Evolutionary conservation across 1,140 invertebrate species (phyloP), one percentile per base, ranked within the genome.

Genomic region (Drosophila athabasca): DNA sequence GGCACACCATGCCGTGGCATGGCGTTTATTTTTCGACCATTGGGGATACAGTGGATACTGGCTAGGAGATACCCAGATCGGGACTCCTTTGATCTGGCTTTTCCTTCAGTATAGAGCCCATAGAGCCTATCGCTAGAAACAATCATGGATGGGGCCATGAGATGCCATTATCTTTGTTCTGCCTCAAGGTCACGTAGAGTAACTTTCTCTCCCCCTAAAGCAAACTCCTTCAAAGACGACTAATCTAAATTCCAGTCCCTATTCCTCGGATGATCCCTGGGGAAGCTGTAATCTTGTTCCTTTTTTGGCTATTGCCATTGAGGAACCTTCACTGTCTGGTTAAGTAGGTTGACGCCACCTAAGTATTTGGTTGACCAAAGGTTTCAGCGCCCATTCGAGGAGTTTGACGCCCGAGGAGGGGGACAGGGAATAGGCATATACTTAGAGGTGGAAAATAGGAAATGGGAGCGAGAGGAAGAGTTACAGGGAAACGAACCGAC

Each of bases 331-430:
- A 53, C 71, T 74, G 61, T 48, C 19, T n/a, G 5, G 39, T 43
- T 41, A 88, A 88, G 60, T 88, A 88, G 83, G 84, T 83, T 88
- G 83, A 88, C 83, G 83, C 83, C 83, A 88, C 83, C 84, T 88
- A 83, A 81, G 82, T 68, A 85, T 88, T 81, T 59, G 57, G 41
- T 61, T 78, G 68, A 83, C 70, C 78, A 88, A 84, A 87, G 83
- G 83, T 87, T 77, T 46, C 83, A 74, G 35, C 35, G 35, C 35
- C 9, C 50, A 76, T 72, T 81, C 31, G 71, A 58, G 78, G 83
- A 88, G 83, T 88, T 87, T 88, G 72, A 70, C 68, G 81, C 71
- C 64, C 17, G 31, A 55, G 26, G 64, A 43, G 51, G 44, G 50
- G 4, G 19, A 49, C 0, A 13, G 50, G 50, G 31, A 31, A 11